Evolutionary conservation across 1,140 invertebrate species (phyloP).

Genomic region (Trigoniulus corallinus): DNA sequence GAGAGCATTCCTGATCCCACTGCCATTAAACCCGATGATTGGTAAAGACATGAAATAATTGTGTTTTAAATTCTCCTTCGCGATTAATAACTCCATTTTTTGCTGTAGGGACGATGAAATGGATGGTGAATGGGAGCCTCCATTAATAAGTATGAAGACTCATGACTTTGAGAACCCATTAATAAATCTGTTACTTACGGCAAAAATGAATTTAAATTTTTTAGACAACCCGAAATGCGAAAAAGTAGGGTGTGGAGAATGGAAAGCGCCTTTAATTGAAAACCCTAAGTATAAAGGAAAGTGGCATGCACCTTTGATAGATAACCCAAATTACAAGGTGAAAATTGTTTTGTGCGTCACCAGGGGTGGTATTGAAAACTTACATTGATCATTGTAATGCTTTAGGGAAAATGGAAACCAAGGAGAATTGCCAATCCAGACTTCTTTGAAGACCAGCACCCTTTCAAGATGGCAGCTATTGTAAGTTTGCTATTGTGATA

Average conservation of each 20-base stretch:
- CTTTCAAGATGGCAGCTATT: slow-evolving; percentile 81
- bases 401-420: slow-evolving; percentile 73
- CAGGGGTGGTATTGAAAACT: neutral
- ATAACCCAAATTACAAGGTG: slow-evolving; percentile 78
- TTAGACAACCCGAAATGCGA: slow-evolving; percentile 70
- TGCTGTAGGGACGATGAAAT: slow-evolving; percentile 70
- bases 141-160: slow-evolving; percentile 42
- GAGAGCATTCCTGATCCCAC: slow-evolving; percentile 72
- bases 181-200: neutral
- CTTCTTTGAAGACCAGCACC: slow-evolving; percentile 79
- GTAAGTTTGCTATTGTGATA: slow-evolving; percentile 40
- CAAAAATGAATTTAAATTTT: slow-evolving; percentile 5
- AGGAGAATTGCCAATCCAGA: slow-evolving; percentile 72
- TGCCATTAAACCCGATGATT: slow-evolving; percentile 77
- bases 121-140: slow-evolving; percentile 97
- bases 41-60: slow-evolving; percentile 37
- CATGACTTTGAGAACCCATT: neutral
- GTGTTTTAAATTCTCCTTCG: neutral
- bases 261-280: slow-evolving; percentile 65
- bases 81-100: slow-evolving; percentile 11
- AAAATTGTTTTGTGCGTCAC: neutral
- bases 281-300: slow-evolving; percentile 83
- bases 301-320: slow-evolving; percentile 77
- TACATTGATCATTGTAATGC: neutral
- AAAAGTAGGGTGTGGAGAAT: slow-evolving; percentile 77